Conservation (phyloP, 2,888 invertebrate genomes). For the Pimpla rufipes region DNA sequence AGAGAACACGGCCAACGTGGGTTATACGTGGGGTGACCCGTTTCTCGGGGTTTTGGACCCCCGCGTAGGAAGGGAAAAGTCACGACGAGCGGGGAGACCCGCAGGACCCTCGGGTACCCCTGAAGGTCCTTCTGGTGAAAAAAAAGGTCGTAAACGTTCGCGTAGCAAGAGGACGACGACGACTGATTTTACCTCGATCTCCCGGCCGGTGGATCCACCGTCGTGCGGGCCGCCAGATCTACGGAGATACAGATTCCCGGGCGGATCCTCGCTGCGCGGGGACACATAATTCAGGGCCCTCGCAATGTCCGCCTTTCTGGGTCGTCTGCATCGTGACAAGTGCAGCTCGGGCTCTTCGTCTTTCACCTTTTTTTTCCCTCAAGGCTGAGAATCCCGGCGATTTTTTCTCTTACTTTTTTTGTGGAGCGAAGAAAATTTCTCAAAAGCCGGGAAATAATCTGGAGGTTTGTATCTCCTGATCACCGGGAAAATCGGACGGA, state of each 20-base stretch:
- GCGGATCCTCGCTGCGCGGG: slow-evolving; percentile 40
- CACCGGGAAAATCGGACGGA: slow-evolving; percentile 27
- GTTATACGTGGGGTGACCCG: slow-evolving; percentile 37
- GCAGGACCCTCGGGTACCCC: not conserved
- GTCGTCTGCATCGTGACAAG: slow-evolving; percentile 57
- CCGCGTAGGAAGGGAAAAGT: slow-evolving; percentile 48
- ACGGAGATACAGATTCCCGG: slow-evolving; percentile 45
- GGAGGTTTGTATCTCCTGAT: slow-evolving; percentile 40
- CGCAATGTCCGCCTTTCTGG: slow-evolving; percentile 2
- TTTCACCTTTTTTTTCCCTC: slow-evolving; percentile 13
- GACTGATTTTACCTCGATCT: slow-evolving; percentile 48
- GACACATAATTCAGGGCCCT: slow-evolving; percentile 52
- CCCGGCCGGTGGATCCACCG: not conserved
- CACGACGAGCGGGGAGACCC: slow-evolving; percentile 14
- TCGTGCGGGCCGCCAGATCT: slow-evolving; percentile 46
- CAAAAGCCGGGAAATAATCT: slow-evolving; percentile 35
- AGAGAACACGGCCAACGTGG: slow-evolving; percentile 9
- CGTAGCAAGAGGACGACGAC: slow-evolving; percentile 11
- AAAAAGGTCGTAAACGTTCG: slow-evolving; percentile 52
- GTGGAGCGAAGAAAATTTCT: not conserved
- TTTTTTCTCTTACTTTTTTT: not conserved
- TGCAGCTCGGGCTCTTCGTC: slow-evolving; percentile 25
- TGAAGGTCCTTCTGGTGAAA: slow-evolving; percentile 38
- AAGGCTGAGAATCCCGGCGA: slow-evolving; percentile 16
- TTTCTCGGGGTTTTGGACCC: slow-evolving; percentile 51